Base-by-base conservation (phyloP, 2,888 invertebrate genomes). In the Acrobasis repandana region DNA sequence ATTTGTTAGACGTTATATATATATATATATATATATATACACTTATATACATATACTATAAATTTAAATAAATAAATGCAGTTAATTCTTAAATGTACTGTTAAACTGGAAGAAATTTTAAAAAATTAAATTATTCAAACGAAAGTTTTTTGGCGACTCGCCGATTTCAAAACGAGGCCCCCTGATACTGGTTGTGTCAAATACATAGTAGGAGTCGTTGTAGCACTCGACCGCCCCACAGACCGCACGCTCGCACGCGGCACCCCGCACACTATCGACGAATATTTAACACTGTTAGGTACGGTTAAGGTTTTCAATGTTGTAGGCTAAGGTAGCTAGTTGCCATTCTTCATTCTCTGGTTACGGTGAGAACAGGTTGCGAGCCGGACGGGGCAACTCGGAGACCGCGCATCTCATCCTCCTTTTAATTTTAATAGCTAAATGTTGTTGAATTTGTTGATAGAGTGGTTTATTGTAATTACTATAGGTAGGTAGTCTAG, bases 371-470 rank as follows among this genome's bases (percentile, higher is more conserved):
- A 64, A 63, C 57, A 56, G 61, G 62, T 63, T 68, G 65, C 66
- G 72, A 72, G 64, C 36, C 64, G 68, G 62, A n/a, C 43, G 67
- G 61, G 65, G 60, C 64, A 60, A 61, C 67, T 56, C 69, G 61
- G 68, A 54, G 64, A 58, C 71, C 74, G 70, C 77, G 77, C 79
- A 71, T 76, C 81, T 80, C 85, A 72, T 77, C 81, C 83, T 82
- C 83, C 83, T 77, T 84, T 83, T 87, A 86, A 86, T 86, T 89
- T 85, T 90, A 90, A 87, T 91, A 91, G 90, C 89, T 89, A 90
- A 90, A 89, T 90, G 90, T 90, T 90, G 90, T 91, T 90, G 85
- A 90, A 85, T 90, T 89, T 87, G 90, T 90, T 89, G 88, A 88
- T 90, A 89, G 88, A 87, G 86, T 88, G 88, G 85, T 89, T 87